These are phyloP conservation scores for Cetonia aurata DNA, from an alignment of 2,888 invertebrate species.

Conservation along the genomic window DNA sequence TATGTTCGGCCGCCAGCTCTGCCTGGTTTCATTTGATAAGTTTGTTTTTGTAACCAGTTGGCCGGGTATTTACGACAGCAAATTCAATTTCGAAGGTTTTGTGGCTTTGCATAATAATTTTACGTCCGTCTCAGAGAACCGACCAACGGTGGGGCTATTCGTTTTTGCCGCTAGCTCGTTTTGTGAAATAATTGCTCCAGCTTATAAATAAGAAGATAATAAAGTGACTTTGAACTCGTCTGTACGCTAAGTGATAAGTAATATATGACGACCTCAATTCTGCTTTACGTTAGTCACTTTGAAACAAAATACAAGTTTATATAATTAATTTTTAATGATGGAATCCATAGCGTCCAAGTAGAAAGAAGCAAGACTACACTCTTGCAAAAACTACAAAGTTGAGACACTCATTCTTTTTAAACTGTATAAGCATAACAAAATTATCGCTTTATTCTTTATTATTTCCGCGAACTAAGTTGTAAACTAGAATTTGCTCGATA, in stretches of 20 bases:
- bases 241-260: background rate
- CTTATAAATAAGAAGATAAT: conserved; percentile 6
- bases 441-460: no score
- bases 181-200: conserved; percentile 15
- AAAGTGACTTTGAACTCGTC: background rate
- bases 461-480: no score
- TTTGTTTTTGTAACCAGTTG: conserved; percentile 29
- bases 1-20: conserved; percentile 28
- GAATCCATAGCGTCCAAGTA: no score
- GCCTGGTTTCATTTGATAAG: conserved; percentile 32
- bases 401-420: no score
- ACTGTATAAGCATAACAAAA: no score
- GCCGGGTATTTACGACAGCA: conserved; percentile 10
- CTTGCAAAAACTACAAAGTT: no score
- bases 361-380: no score
- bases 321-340: no score
- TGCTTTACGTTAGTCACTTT: no score
- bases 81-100: conserved; percentile 33
- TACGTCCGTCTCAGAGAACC: conserved; percentile 3
- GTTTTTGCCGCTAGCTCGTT: background rate
- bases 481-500: no score
- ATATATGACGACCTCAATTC: background rate
- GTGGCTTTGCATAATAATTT: conserved; percentile 33
- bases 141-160: background rate
- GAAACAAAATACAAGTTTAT: no score